Percentiles rank a stretch among this genome's conserved stretches.
Evolutionary conservation across 2,888 invertebrate genomes (phyloP).

Genomic region (Macaria notata): DNA sequence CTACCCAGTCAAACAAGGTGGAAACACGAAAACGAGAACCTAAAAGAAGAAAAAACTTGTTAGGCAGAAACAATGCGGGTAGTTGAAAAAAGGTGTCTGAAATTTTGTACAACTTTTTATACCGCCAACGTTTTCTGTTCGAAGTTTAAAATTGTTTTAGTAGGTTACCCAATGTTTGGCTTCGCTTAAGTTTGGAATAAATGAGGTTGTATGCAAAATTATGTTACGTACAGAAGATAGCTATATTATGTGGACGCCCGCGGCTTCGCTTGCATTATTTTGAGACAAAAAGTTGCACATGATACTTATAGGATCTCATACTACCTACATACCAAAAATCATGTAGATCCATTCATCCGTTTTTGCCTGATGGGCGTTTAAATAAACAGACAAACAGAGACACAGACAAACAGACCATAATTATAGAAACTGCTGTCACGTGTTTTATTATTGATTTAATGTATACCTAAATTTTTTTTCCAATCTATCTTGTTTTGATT

Average conservation of each 20-base stretch:
- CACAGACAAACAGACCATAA: too few relatives aligned
- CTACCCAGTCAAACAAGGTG: conserved; percentile 19
- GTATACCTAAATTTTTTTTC: too few relatives aligned
- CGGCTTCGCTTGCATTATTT: too few relatives aligned
- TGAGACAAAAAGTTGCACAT: too few relatives aligned
- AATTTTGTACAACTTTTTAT: conserved; percentile 12
- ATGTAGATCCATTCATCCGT: too few relatives aligned
- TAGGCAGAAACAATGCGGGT: conserved; percentile 23
- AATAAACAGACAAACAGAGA: too few relatives aligned
- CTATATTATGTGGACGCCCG: background rate
- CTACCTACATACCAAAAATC: too few relatives aligned
- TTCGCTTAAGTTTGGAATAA: conserved; percentile 5
- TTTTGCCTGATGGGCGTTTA: too few relatives aligned
- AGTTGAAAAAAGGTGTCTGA: conserved; percentile 22
- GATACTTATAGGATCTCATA: too few relatives aligned
- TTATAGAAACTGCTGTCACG: too few relatives aligned
- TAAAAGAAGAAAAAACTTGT: conserved; percentile 17
- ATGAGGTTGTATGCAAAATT: background rate
- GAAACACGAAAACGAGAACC: conserved; percentile 21
- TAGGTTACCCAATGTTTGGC: conserved; percentile 6
- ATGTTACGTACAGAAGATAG: conserved; percentile 1
- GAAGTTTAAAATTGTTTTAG: conserved; percentile 16
- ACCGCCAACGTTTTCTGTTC: conserved; percentile 10
- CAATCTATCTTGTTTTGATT: too few relatives aligned
- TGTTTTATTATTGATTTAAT: too few relatives aligned